A percentile compares a stretch with the other conserved stretches of the same genome.
Conservation (phyloP, 1,140 invertebrate genomes). For the Stegodyphus dumicola region DNA sequence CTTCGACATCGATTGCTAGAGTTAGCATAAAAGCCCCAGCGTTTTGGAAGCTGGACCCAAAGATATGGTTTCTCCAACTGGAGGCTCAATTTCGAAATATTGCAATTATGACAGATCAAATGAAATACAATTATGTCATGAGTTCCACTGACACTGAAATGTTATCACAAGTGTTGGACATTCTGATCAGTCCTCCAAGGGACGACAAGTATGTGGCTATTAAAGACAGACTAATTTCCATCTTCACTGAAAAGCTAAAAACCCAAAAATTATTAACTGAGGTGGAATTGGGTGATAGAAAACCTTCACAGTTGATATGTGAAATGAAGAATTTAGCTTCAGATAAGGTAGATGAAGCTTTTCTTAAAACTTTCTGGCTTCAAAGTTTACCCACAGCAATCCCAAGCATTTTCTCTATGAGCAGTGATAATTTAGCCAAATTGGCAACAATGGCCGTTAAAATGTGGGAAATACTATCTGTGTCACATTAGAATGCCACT, state of each 20-base stretch:
- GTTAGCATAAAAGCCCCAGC: conserved; percentile 59
- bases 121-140: conserved; percentile 59
- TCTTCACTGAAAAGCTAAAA: neutral
- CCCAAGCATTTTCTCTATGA: conserved; percentile 2
- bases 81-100: conserved; percentile 63
- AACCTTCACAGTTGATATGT: conserved; percentile 33
- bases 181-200: neutral
- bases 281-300: conserved; percentile 1
- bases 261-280: conserved; percentile 21
- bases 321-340: conserved; percentile 47
- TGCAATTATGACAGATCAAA: conserved; percentile 52
- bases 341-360: conserved; percentile 25
- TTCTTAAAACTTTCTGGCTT: conserved; percentile 48
- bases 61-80: conserved; percentile 65
- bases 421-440: conserved; percentile 7
- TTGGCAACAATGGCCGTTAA: conserved; percentile 7
- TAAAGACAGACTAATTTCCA: conserved; percentile 18
- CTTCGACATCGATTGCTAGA: conserved; percentile 26
- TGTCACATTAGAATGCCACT: neutral
- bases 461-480: conserved; percentile 18
- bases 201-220: neutral
- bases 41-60: conserved; percentile 63
- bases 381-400: conserved; percentile 21
- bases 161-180: conserved; percentile 1
- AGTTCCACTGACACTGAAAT: conserved; percentile 22